phyloP scores from a whole-genome alignment of 1,140 invertebrate genomes.

The Drosophila paulistorum region DNA sequence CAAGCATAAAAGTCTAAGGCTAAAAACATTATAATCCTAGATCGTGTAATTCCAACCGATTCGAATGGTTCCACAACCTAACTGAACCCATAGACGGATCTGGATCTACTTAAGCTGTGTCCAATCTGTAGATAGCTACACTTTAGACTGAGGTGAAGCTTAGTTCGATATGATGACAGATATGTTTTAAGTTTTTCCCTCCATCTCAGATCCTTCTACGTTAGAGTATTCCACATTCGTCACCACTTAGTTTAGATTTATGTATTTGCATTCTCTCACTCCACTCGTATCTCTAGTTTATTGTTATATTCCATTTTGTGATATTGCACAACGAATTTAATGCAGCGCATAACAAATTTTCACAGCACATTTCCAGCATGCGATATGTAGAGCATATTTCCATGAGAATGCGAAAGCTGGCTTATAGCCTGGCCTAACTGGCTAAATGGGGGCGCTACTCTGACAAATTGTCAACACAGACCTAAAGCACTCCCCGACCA shows the following conservation, averaged over 20 bases:
- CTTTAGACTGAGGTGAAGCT: too few relatives aligned
- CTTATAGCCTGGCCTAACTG: slow-evolving; percentile 73
- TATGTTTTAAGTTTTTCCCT: too few relatives aligned
- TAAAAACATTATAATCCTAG: too few relatives aligned
- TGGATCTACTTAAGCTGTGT: too few relatives aligned
- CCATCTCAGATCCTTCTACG: too few relatives aligned
- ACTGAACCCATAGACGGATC: too few relatives aligned
- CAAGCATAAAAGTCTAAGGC: too few relatives aligned
- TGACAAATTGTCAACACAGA: slow-evolving; percentile 70
- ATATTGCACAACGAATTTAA: slow-evolving; percentile 64
- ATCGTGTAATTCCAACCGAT: too few relatives aligned
- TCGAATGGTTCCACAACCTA: too few relatives aligned
- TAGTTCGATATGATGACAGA: too few relatives aligned
- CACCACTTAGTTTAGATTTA: neutral
- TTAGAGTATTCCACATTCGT: slow-evolving; percentile 6
- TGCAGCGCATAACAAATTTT: slow-evolving; percentile 74
- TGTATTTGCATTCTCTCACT: slow-evolving; percentile 19
- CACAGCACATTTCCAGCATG: slow-evolving; percentile 66
- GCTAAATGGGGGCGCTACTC: slow-evolving; percentile 64
- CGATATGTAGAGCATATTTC: neutral
- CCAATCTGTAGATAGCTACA: too few relatives aligned
- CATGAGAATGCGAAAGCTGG: slow-evolving; percentile 37
- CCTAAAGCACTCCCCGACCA: neutral
- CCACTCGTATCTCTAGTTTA: slow-evolving; percentile 37
- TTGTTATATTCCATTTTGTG: slow-evolving; percentile 50